Base-by-base conservation (phyloP, 2,113 vertebrate species). In the Cynopterus brachyotis region DNA sequence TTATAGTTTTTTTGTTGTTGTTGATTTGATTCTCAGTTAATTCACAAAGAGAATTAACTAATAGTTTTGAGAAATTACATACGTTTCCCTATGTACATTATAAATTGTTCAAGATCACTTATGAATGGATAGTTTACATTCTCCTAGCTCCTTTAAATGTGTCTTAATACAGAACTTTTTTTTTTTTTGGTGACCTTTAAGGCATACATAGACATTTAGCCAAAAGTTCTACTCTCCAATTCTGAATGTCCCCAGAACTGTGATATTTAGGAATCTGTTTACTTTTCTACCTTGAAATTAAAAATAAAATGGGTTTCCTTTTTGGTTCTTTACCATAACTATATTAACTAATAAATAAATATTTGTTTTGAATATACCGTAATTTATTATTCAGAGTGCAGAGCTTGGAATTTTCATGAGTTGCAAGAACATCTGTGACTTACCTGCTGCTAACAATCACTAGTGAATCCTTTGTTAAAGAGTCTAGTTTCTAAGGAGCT, bases 401-500 rank as follows among this genome's bases (percentile, higher is more conserved):
- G 24, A 67, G 15, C 70, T 97, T 85, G 84, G 96, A 97, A 94
- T 97, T 96, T 98, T 97, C 92, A 93, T 95, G 86, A 98, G 45
- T 83, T n/a, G 0, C 30, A 50, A 81, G 82, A 82, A 72, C 57
- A 97, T 2, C 3, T 79, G 67, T 96, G 78, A 69, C 7, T 55
- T 96, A 95, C 86, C 89, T 97, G 37, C 93, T 89, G 70, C 69
- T 97, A 90, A 32, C 53, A 93, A 64, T 91, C 97, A 97, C 59
- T 92, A 95, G 40, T 60, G 93, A 96, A n/a, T 87, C 64, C 94
- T 50, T 26, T 93, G 37, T 79, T 80, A 86, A 80, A 53, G 1
- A 4, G 30, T 66, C 55, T 24, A 50, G 55, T 96, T 97, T 96
- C 92, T 78, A 98, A 97, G 94, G 83, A 96, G 79, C 82, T 94